These are phyloP conservation scores for Hedya salicella DNA, from an alignment of 2,888 invertebrate species.

Conservation along the genomic window DNA sequence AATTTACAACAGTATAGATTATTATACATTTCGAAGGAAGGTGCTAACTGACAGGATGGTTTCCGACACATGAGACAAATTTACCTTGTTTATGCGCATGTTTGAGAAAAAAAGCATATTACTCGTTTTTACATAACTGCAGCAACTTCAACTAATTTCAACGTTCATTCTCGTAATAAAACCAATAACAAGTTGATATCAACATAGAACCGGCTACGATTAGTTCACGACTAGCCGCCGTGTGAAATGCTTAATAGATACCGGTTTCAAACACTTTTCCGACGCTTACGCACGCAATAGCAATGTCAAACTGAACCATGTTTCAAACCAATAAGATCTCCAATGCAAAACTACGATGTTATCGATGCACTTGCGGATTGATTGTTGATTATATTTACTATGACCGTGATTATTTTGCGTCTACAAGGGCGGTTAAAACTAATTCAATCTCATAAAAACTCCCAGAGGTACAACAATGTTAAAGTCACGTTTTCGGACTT, in stretches of 20 bases:
- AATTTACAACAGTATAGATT: no score
- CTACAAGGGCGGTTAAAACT: no score
- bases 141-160: background rate
- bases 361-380: background rate
- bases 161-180: conserved; percentile 13
- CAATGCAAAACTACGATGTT: background rate
- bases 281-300: background rate
- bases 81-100: no score
- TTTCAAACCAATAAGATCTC: background rate
- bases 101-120: no score
- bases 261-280: conserved; percentile 15
- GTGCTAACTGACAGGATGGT: no score
- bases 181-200: conserved; percentile 12
- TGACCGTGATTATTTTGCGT: conserved; percentile 3
- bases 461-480: no score
- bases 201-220: conserved; percentile 9
- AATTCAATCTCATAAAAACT: no score
- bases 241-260: conserved; percentile 26
- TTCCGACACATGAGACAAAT: no score
- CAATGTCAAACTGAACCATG: conserved; percentile 2
- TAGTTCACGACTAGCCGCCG: background rate
- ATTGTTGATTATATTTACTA: background rate
- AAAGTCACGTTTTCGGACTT: no score
- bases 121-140: background rate
- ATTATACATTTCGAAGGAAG: no score